Evolutionary conservation across 1,140 invertebrate genomes (phyloP).

Genomic region (Drosophila ogumai): DNA sequence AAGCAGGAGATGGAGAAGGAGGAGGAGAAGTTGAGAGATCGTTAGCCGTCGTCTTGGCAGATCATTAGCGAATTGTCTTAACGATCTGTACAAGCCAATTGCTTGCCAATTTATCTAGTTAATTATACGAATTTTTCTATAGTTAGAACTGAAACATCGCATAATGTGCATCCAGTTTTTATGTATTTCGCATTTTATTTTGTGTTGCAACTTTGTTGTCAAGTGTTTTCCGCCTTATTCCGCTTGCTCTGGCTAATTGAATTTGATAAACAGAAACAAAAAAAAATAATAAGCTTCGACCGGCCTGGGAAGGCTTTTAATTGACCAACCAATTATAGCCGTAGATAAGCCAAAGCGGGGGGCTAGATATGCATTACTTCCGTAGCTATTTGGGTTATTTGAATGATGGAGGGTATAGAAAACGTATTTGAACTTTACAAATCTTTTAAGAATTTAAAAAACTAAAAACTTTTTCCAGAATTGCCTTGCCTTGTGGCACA

Average conservation of each 20-base stretch:
- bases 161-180: not conserved
- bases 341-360: constrained; percentile 30
- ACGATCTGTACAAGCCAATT: constrained; percentile 55
- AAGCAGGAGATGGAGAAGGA: not conserved
- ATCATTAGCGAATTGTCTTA: constrained; percentile 60
- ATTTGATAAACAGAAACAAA: constrained; percentile 1
- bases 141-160: constrained; percentile 31
- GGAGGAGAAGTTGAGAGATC: constrained; percentile 20
- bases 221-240: constrained; percentile 13
- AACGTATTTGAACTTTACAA: not conserved
- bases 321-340: constrained; percentile 67
- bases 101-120: constrained; percentile 62
- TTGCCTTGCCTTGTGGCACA: no score
- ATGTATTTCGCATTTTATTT: not conserved
- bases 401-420: not conserved
- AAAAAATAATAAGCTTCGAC: not conserved
- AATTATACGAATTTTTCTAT: constrained; percentile 52
- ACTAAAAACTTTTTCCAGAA: no score
- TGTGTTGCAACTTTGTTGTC: constrained; percentile 37
- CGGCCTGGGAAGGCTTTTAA: constrained; percentile 25
- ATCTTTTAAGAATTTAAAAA: no score
- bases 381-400: not conserved
- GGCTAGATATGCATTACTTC: constrained; percentile 4
- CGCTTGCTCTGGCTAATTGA: not conserved
- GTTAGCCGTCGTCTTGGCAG: constrained; percentile 37